Evolutionary conservation across 2,888 invertebrate species (phyloP).

Genomic region (Aleiodes leptofemur): DNA sequence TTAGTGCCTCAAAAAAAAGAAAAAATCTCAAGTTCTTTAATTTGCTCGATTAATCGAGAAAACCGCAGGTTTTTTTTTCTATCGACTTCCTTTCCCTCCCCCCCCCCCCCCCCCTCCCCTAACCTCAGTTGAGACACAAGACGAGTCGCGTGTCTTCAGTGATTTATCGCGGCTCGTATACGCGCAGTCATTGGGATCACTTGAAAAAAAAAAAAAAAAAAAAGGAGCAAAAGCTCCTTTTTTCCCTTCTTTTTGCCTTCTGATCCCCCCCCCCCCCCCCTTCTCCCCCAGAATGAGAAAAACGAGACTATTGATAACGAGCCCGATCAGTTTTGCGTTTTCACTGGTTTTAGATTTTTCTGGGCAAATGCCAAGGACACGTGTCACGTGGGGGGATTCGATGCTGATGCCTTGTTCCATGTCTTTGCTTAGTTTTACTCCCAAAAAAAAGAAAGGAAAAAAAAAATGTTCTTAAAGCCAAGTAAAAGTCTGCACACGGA

Average conservation of each 20-base stretch:
- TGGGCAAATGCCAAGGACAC: constrained; percentile 53
- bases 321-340: constrained; percentile 53
- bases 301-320: constrained; percentile 53
- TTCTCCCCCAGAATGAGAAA: no score
- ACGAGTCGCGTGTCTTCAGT: constrained; percentile 51
- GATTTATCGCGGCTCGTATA: no score
- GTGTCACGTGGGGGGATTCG: constrained; percentile 46
- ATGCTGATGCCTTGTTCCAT: constrained; percentile 37
- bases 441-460: not conserved
- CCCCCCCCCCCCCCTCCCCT: constrained; percentile 47
- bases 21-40: constrained; percentile 64
- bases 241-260: no score
- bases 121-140: constrained; percentile 32
- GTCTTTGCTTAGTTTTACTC: constrained; percentile 25
- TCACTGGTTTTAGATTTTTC: constrained; percentile 48
- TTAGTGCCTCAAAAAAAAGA: constrained; percentile 60
- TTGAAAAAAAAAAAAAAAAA: constrained; percentile 9
- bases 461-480: constrained; percentile 12
- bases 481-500: constrained; percentile 32
- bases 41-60: constrained; percentile 66
- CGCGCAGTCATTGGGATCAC: constrained; percentile 32
- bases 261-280: no score
- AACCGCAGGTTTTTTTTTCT: constrained; percentile 50
- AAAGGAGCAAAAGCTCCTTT: constrained; percentile 27
- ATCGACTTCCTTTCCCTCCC: constrained; percentile 52